Base-by-base conservation (phyloP, 30 jellyfish, hydroid and myxozoan genomes). In the Aurelia coerulea region DNA sequence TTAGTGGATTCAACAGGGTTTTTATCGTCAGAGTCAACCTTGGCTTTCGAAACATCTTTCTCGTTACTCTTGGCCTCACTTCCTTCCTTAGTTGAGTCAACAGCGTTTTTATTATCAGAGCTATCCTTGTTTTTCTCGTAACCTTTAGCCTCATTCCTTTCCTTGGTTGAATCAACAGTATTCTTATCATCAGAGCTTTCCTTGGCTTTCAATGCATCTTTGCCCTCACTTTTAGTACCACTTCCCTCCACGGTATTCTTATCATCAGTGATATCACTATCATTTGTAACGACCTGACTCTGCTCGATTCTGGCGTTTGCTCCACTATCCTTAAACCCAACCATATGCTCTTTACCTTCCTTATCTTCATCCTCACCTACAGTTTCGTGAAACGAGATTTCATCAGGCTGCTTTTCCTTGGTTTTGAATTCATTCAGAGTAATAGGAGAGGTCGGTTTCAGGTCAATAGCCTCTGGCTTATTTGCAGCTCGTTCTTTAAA, bases 391-490 rank as follows among this genome's bases (percentile, higher is more conserved):
- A 79, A 62, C 29, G 62, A 4, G 2, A 79, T 53, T 53, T 79
- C 89, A 42, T 79, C 89, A 2, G 89, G 89, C 32, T 74, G 46
- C 39, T 79, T 65, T 14, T 64, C 89, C 17, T 63, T 56, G 15
- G 80, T 79, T 79, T 79, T 70, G 62, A 79, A 79, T 35, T 79
- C 81, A 15, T 50, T 64, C 19, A 79, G 51, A 35, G 80, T 31
- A 32, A 79, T 41, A 3, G 80, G 73, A 51, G 89, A 51, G 5
- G 80, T 50, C 50, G 89, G 80, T 37, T 65, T 63, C 23, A 6
- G 10, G 46, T 52, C 35, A 11, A 5, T 35, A 5, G 33, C 37
- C 13, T 62, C 78, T 10, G 87, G n/a, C 39, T 62, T 1, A 42
- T 49, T 34, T 8, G 11, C 60, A 3, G 74, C 11, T 4, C 16